Conservation (phyloP, 1,140 invertebrate species). For the Eupeodes corollae region DNA sequence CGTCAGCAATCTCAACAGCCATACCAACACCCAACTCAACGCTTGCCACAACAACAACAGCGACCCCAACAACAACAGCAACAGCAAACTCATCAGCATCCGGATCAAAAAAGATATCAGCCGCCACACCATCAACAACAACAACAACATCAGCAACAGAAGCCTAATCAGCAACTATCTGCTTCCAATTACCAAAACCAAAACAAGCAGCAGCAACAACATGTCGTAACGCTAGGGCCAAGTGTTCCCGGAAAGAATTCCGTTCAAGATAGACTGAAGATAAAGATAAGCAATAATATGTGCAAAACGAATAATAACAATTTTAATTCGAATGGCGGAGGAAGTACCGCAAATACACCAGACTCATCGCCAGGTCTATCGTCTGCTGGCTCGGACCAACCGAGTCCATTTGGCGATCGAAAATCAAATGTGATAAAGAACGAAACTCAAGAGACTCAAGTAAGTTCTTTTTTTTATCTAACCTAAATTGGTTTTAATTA, state of each 20-base stretch:
- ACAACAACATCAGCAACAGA: not conserved
- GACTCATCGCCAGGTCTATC: conserved; percentile 3
- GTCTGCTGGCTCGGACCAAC: conserved; percentile 1
- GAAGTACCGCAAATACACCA: not conserved
- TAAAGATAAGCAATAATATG: conserved; percentile 2
- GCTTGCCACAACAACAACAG: no score
- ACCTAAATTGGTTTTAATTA: not conserved
- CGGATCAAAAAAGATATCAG: not conserved
- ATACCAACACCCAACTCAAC: no score
- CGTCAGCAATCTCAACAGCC: not conserved
- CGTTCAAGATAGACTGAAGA: conserved; percentile 3
- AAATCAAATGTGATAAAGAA: not conserved
- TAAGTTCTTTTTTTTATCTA: not conserved
- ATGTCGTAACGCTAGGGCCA: not conserved
- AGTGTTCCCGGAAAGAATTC: not conserved
- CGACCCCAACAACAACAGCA: conserved; percentile 5
- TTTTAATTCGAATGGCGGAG: not conserved
- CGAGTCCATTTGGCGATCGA: conserved; percentile 1
- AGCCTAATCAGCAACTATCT: not conserved
- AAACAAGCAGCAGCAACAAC: not conserved
- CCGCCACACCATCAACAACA: conserved; percentile 3
- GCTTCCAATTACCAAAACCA: not conserved
- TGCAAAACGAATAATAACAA: not conserved
- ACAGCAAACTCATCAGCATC: conserved; percentile 7
- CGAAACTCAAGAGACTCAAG: no score